These are phyloP conservation scores for Gadus chalcogrammus DNA, from an alignment of 2,113 vertebrate species.

Conservation along the genomic window DNA sequence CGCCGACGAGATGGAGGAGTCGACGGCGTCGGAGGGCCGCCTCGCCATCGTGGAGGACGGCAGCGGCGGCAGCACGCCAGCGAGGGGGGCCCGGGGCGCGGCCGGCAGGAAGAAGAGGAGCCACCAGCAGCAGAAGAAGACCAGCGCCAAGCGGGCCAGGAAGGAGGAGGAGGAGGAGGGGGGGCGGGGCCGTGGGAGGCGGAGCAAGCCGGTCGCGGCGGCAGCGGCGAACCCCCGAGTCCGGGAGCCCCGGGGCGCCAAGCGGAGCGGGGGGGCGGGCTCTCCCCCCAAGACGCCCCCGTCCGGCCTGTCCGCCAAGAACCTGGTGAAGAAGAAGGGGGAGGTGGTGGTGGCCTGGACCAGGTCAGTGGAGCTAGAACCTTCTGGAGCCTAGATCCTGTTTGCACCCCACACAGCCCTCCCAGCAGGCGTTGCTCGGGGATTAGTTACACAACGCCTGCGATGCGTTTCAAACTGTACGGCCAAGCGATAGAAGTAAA, in stretches of 20 bases:
- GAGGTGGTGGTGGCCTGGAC: slow-evolving; percentile 91
- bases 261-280: slow-evolving; percentile 9
- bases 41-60: slow-evolving; percentile 4
- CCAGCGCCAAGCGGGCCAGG: slow-evolving; percentile 64
- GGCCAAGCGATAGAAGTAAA: not conserved
- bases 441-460: no score
- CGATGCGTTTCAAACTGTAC: no score
- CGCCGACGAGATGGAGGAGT: slow-evolving; percentile 8
- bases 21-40: slow-evolving; percentile 9
- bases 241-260: slow-evolving; percentile 41
- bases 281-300: slow-evolving; percentile 50
- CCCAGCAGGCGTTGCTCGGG: no score
- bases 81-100: not conserved
- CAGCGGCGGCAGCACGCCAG: not conserved
- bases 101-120: slow-evolving; percentile 57
- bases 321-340: slow-evolving; percentile 91
- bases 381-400: not conserved
- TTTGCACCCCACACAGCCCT: no score
- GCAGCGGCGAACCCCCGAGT: slow-evolving; percentile 9
- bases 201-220: slow-evolving; percentile 50
- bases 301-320: slow-evolving; percentile 86
- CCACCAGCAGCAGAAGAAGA: slow-evolving; percentile 30
- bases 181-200: not conserved
- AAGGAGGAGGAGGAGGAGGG: slow-evolving; percentile 46
- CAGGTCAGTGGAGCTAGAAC: slow-evolving; percentile 74